Evolutionary conservation across 2,113 vertebrate species (phyloP), one percentile per base, ranked within the genome.

Genomic region (Tamias sibiricus): DNA sequence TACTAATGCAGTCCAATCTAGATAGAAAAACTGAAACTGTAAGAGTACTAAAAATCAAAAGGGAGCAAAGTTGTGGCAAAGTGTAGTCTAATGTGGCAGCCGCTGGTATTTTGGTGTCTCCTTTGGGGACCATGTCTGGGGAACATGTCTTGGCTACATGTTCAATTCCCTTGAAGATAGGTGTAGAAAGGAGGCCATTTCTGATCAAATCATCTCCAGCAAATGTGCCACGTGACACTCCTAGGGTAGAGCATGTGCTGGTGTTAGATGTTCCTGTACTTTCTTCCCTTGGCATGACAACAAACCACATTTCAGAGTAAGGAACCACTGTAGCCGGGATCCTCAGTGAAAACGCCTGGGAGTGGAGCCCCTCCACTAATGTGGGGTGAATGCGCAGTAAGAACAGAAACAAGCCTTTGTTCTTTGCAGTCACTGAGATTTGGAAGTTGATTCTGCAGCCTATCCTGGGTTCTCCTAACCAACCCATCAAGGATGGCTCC

Each of bases 361-460:
- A n/a, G 3, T 2, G 3, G 4, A 47, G 28, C 16, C 47, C 52
- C 32, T 37, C 26, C n/a, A 19, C 20, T 62, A 4, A 47, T 19
- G 11, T 16, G 6, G 16, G 66, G 28, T 12, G n/a, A 7, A 37
- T 13, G 8, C 16, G 12, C 1, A 47, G 16, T 10, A 4, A 7
- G 16, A 12, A 30, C 59, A 74, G 35, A 75, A 66, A 20, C 5
- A 35, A 59, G 19, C 30, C n/a, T n/a, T 37, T 24, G 8, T 44
- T 91, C 47, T 79, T 44, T 42, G 44, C 59, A 17, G 9, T 8
- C 66, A 19, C 52, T 85, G 42, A 79, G 54, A 71, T 49, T 42
- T 81, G 30, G 30, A 22, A 52, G 74, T n/a, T 64, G 37, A 4
- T 49, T 8, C n/a, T 52, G 28, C 19, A 69, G 7, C 57, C 16